phyloP scores from a whole-genome alignment of 2,888 invertebrate genomes.

The Noctua janthina region DNA sequence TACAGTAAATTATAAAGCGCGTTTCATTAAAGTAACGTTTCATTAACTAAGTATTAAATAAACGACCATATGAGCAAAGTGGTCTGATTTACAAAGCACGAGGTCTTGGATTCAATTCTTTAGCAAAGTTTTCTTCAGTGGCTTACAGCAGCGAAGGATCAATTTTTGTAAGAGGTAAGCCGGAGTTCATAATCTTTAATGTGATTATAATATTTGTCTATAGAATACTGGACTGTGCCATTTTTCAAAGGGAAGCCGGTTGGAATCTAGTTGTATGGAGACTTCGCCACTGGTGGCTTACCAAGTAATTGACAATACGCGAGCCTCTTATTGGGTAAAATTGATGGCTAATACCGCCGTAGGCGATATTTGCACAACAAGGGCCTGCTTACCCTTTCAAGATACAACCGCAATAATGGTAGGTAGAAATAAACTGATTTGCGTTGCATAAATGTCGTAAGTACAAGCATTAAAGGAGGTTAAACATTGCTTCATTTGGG shows the following conservation, averaged over 20 bases:
- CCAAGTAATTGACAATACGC: conserved; percentile 4
- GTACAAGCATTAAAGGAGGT: conserved; percentile 44
- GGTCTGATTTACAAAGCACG: not conserved
- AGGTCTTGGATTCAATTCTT: not conserved
- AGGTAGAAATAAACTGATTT: conserved; percentile 30
- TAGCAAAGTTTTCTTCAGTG: not conserved
- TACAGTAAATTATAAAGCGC: conserved; percentile 56
- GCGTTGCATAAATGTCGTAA: conserved; percentile 24
- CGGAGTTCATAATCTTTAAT: too few relatives aligned
- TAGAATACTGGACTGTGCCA: too few relatives aligned
- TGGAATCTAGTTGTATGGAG: too few relatives aligned
- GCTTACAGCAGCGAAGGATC: not conserved
- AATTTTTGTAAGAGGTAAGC: too few relatives aligned
- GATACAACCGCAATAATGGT: conserved; percentile 6
- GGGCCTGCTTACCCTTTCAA: conserved; percentile 8
- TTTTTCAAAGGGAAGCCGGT: too few relatives aligned
- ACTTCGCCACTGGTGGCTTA: not conserved
- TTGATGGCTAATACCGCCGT: conserved; percentile 7
- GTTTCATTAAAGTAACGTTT: conserved; percentile 49
- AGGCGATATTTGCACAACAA: conserved; percentile 34
- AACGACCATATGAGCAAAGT: conserved; percentile 5
- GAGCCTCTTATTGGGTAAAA: conserved; percentile 20
- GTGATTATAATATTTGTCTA: too few relatives aligned
- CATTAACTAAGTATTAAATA: conserved; percentile 42
- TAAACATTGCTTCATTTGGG: conserved; percentile 49